These are phyloP conservation scores for Muscicapa striata DNA, from an alignment of 2,797 vertebrate genomes.

Conservation along the genomic window DNA sequence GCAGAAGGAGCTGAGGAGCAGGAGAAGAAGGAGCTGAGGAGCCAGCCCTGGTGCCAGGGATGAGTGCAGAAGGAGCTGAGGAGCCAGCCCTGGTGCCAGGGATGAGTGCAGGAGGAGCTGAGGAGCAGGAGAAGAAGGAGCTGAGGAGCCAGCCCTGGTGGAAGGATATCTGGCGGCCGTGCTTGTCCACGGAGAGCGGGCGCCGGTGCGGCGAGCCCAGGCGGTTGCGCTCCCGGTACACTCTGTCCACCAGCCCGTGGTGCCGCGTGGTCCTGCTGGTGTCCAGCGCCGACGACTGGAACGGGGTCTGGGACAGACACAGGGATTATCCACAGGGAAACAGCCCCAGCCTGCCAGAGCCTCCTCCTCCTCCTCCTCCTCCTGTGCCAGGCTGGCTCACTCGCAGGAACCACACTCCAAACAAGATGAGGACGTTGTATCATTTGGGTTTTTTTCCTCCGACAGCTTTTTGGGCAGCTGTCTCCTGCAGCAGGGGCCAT, in stretches of 20 bases:
- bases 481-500: background rate
- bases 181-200: constrained; percentile 95
- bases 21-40: too few relatives aligned
- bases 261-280: constrained; percentile 95
- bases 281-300: constrained; percentile 94
- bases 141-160: too few relatives aligned
- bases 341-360: background rate
- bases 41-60: too few relatives aligned
- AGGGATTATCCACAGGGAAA: background rate
- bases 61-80: too few relatives aligned
- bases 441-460: rapidly evolving
- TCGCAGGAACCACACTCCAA: background rate
- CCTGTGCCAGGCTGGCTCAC: rapidly evolving
- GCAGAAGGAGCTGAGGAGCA: too few relatives aligned
- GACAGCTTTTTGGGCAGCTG: background rate
- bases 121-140: too few relatives aligned
- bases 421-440: rapidly evolving
- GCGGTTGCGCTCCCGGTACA: constrained; percentile 93
- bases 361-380: background rate
- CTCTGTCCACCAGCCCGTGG: constrained; percentile 95
- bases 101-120: too few relatives aligned
- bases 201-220: constrained; percentile 95
- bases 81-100: too few relatives aligned
- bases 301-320: constrained; percentile 77
- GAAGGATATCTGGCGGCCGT: constrained; percentile 96